phyloP scores from a whole-genome alignment of 2,797 vertebrate species.

The Phoeniculus purpureus region DNA sequence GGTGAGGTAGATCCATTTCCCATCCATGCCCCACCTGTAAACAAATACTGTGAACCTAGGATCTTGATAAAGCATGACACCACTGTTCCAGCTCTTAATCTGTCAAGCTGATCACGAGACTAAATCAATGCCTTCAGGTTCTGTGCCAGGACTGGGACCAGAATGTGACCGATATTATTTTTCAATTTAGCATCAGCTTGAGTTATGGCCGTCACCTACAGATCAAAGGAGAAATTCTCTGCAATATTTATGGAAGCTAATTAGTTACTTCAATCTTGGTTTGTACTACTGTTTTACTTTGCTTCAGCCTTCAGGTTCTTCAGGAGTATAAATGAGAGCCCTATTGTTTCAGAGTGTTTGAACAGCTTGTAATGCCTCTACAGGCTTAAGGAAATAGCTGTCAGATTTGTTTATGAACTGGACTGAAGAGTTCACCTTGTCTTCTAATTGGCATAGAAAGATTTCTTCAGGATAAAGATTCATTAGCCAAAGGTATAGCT shows the following conservation, averaged over 20 bases:
- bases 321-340: not conserved
- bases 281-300: not conserved
- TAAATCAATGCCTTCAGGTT: not conserved
- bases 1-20: not conserved
- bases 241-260: not conserved
- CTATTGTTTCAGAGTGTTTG: not conserved
- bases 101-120: not conserved
- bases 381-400: not conserved
- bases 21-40: not conserved
- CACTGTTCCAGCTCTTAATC: not conserved
- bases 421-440: not conserved
- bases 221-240: not conserved
- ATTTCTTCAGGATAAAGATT: not conserved
- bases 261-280: not conserved
- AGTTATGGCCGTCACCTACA: not conserved
- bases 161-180: not conserved
- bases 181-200: not conserved
- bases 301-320: not conserved
- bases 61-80: fast-evolving
- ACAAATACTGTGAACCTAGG: not conserved
- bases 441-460: not conserved
- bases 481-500: not conserved
- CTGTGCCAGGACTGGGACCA: not conserved
- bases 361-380: not conserved
- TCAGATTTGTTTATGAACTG: not conserved